These are phyloP conservation scores for Pasiphila rectangulata DNA, from an alignment of 2,888 invertebrate genomes.

Conservation along the genomic window DNA sequence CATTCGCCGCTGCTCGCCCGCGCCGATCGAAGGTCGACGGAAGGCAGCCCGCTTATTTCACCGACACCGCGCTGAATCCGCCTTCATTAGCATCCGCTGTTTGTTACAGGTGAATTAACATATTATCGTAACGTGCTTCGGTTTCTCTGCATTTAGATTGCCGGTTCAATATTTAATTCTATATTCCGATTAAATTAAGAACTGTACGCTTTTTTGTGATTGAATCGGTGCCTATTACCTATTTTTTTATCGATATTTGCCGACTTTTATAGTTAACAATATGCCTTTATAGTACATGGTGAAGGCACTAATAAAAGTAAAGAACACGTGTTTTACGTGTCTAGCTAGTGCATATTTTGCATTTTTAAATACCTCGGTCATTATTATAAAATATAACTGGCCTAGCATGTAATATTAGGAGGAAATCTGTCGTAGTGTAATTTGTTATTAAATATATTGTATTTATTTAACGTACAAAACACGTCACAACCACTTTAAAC, in stretches of 20 bases:
- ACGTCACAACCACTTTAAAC: too few relatives aligned
- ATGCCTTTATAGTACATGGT: not conserved
- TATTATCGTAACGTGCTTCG: slow-evolving; percentile 31
- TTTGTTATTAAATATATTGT: too few relatives aligned
- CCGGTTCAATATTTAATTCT: not conserved
- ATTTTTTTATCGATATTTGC: not conserved
- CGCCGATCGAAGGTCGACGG: slow-evolving; percentile 72
- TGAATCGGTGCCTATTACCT: not conserved
- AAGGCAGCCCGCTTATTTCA: slow-evolving; percentile 55
- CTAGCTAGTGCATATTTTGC: too few relatives aligned
- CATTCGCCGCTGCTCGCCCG: slow-evolving; percentile 61
- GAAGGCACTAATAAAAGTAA: not conserved
- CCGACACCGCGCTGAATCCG: slow-evolving; percentile 47
- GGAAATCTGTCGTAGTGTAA: too few relatives aligned
- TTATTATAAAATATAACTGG: too few relatives aligned
- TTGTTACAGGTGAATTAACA: slow-evolving; percentile 68
- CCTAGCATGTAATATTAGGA: too few relatives aligned
- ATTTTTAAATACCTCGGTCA: not conserved
- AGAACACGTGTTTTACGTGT: not conserved
- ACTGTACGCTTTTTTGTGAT: too few relatives aligned
- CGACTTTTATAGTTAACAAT: too few relatives aligned
- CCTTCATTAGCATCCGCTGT: slow-evolving; percentile 62
- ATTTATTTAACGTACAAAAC: too few relatives aligned
- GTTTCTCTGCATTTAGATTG: slow-evolving; percentile 33
- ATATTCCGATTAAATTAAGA: too few relatives aligned